Evolutionary conservation across 2,797 vertebrate genomes (phyloP).

Genomic region (Limosa lapponica): DNA sequence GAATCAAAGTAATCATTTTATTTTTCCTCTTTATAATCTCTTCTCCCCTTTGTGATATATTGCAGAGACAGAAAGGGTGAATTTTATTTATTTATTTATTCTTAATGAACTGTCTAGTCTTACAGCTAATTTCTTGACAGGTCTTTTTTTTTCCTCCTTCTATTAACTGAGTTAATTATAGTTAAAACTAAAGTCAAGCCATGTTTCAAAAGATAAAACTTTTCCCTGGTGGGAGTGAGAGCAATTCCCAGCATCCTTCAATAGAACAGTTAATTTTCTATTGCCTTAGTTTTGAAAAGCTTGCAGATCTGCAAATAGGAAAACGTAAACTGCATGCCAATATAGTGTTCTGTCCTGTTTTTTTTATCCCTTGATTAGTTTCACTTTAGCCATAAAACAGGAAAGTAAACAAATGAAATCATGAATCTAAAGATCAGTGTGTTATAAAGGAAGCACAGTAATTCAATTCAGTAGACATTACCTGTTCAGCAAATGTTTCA

Average conservation of each 20-base stretch:
- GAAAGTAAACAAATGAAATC: constrained; percentile 63
- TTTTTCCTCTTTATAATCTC: constrained; percentile 18
- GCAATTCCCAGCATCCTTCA: constrained; percentile 38
- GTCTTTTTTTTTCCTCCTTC: background rate
- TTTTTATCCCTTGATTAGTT: constrained; percentile 60
- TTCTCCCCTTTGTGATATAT: background rate
- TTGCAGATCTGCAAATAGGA: constrained; percentile 46
- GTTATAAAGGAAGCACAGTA: constrained; percentile 50
- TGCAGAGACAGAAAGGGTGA: background rate
- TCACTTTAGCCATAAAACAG: constrained; percentile 63
- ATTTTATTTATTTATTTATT: background rate
- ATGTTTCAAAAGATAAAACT: constrained; percentile 47
- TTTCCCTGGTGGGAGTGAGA: constrained; percentile 5
- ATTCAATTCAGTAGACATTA: constrained; percentile 63
- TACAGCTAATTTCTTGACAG: constrained; percentile 4
- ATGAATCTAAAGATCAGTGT: constrained; percentile 61
- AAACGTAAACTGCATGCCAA: constrained; percentile 28
- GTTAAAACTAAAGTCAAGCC: constrained; percentile 9
- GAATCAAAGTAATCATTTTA: constrained; percentile 5
- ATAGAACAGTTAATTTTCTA: constrained; percentile 23
- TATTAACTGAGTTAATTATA: constrained; percentile 35
- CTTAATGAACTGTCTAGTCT: background rate
- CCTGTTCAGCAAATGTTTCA: constrained; percentile 47
- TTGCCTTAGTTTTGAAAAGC: constrained; percentile 34
- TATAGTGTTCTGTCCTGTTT: background rate